Base-by-base conservation (phyloP, 2,113 vertebrate genomes). In the Chelonoidis abingdonii region DNA sequence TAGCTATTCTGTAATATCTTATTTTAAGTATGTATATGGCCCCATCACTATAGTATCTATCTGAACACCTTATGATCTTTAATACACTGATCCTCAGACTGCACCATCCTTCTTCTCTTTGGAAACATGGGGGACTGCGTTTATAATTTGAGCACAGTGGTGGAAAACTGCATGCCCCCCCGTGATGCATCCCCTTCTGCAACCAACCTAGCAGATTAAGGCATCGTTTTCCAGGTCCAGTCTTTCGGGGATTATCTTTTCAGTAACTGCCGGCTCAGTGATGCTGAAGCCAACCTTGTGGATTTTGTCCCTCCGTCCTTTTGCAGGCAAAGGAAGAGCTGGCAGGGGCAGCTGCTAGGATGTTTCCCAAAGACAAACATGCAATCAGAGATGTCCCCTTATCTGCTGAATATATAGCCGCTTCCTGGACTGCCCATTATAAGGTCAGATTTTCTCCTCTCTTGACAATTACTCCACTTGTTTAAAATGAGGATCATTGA, bases 251-350 rank as follows among this genome's bases (percentile, higher is more conserved):
- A 49, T 7, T 8, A 19, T 5, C 31, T 19, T 24, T 54, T 50
- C 1, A 2, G 52, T 38, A 62, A 0, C 8, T 31, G 69, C 3
- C 8, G 1, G 12, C 56, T 80, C 47, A 8, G 31, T 31, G 41
- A 6, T 24, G 10, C 2, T 13, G 54, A 52, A 31, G 82, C 16
- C 56, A 41, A 62, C n/a, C 29, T 29, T 11, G 14, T 14, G 14
- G 53, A 17, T 81, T 53, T n/a, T 0, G 17, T 54, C 41, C 41
- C 21, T 44, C 41, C 41, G 4, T 75, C 41, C 72, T 81, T 84
- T 57, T 75, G 3, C 0, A 0, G 50, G 47, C 50, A 47, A 41
- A 50, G 49, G 79, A 57, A 65, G 5, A 19, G 72, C 52, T 62
- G 87, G 49, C 85, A 31, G 1, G 12, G 29, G 29, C 53, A 80